Evolutionary conservation across 2,113 vertebrate genomes (phyloP), one percentile per base, ranked within the genome.

Genomic region (Podilymbus podiceps): DNA sequence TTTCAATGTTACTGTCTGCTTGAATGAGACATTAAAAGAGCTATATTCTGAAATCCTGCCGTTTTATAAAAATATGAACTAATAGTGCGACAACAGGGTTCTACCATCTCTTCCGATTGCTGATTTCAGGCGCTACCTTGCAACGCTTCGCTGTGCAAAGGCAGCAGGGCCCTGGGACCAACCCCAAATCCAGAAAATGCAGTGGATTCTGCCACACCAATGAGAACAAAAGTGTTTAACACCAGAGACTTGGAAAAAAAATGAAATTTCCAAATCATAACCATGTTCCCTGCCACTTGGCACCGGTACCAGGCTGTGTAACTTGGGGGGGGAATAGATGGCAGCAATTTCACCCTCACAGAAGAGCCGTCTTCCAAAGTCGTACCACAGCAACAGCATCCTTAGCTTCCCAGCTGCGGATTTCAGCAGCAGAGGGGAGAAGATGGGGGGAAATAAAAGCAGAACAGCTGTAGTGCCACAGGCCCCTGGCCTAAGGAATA

Each of bases 391-490:
- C 90, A 88, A 66, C 91, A 75, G 88, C 89, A 81, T 56, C 85
- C 72, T 21, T 59, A 53, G 0, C 56, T 27, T 78, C 52, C 59
- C 4, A 10, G 88, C 56, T 68, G 77, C 21, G 11, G 89, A 47
- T 66, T 42, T n/a, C 23, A 14, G 16, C 4, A 0, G 47, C 1
- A 1, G 13, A 89, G 38, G 59, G 67, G 55, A 94, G 49, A 84
- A 67, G 12, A 8, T 1, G 3, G 73, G 46, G 83, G 56, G 78
- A 72, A 90, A 91, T 74, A 55, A 74, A 89, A 56, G 90, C 66
- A 88, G 69, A 90, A 18, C 94, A 94, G 96, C 95, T 96, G 95
- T 5, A 68, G 46, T 55, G 84, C 90, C 94, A 91, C 68, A 68
- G 95, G 91, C 88, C 92, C 74, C 50, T 75, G 81, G 95, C 91